Evolutionary conservation across 2,797 vertebrate species (phyloP).

Genomic region (Smutsia gigantea): DNA sequence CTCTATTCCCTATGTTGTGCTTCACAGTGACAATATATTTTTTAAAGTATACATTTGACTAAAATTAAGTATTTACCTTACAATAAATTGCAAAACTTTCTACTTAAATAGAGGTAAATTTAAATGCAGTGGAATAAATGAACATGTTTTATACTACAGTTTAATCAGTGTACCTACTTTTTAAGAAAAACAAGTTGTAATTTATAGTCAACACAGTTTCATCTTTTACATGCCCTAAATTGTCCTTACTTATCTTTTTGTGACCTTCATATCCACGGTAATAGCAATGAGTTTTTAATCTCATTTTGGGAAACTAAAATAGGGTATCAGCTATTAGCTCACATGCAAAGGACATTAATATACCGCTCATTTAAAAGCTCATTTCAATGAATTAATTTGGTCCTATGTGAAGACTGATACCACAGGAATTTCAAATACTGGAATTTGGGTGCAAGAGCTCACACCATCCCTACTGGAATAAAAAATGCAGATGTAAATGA

Average conservation of each 20-base stretch:
- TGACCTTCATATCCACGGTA: background rate
- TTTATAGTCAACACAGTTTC: background rate
- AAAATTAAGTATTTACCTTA: background rate
- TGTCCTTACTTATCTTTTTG: background rate
- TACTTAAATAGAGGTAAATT: background rate
- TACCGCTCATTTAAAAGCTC: background rate
- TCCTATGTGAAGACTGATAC: background rate
- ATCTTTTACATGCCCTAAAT: background rate
- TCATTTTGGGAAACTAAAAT: background rate
- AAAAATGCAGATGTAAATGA: background rate
- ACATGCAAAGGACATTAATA: background rate
- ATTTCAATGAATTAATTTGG: constrained; percentile 7
- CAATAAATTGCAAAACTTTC: background rate
- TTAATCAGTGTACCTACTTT: background rate
- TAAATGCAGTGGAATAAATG: background rate
- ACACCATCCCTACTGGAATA: background rate
- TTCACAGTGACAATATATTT: background rate
- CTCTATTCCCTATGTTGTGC: no score
- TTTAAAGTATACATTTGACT: background rate
- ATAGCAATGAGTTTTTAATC: background rate
- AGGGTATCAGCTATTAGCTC: background rate
- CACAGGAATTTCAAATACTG: background rate
- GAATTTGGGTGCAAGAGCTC: background rate
- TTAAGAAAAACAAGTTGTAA: background rate
- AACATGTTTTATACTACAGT: background rate